Evolutionary conservation across 1,140 invertebrate genomes (phyloP).

Genomic region (Cardiocondyla obscurior): DNA sequence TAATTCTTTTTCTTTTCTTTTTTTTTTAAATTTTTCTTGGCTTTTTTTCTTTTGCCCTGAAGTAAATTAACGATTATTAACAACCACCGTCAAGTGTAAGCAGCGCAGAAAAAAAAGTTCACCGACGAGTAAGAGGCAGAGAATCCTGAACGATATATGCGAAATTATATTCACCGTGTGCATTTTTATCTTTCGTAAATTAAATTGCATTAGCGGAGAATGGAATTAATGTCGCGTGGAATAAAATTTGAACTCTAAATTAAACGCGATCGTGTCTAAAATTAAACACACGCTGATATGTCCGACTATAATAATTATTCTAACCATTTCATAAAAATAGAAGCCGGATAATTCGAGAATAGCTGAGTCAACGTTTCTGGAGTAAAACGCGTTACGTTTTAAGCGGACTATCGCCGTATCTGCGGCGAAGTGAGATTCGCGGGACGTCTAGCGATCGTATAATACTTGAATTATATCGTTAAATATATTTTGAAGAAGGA

Average conservation of each 20-base stretch:
- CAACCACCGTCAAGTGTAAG: slow-evolving; percentile 18
- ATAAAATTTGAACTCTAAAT: not conserved
- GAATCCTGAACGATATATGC: not conserved
- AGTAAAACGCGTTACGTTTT: slow-evolving; percentile 47
- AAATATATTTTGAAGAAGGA: not conserved
- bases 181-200: not conserved
- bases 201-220: not conserved
- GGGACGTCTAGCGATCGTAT: not conserved
- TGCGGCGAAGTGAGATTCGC: not conserved
- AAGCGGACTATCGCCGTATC: slow-evolving; percentile 34
- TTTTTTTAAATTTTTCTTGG: no score
- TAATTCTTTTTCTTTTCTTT: no score
- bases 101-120: slow-evolving; percentile 21
- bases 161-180: not conserved
- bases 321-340: slow-evolving; percentile 35
- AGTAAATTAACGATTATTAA: slow-evolving; percentile 80
- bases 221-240: not conserved
- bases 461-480: not conserved
- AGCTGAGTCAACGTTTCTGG: slow-evolving; percentile 70
- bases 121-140: not conserved
- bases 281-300: not conserved
- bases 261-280: not conserved
- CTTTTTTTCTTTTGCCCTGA: slow-evolving; percentile 73
- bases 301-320: slow-evolving; percentile 12
- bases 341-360: slow-evolving; percentile 63